These are phyloP conservation scores for Hydraecia micacea DNA, from an alignment of 2,888 invertebrate species.

Conservation along the genomic window DNA sequence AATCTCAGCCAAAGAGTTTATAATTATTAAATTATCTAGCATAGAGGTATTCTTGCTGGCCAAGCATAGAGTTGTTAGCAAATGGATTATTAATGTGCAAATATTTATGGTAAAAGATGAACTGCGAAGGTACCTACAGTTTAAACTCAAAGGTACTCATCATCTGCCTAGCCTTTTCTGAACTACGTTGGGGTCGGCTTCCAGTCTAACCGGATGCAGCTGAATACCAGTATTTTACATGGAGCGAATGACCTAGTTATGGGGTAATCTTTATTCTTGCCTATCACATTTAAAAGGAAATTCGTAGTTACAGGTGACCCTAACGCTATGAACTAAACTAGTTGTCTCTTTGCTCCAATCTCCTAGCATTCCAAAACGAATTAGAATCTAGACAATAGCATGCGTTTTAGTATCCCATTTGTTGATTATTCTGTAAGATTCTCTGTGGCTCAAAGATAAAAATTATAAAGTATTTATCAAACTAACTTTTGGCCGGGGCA, in stretches of 20 bases:
- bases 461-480: not conserved
- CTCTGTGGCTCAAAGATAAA: not conserved
- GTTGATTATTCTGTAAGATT: constrained; percentile 23
- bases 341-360: not conserved
- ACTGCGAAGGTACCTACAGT: not conserved
- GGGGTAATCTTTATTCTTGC: not conserved
- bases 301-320: not conserved
- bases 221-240: not conserved
- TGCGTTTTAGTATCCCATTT: constrained; percentile 5
- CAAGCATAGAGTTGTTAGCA: constrained; percentile 24
- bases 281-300: not conserved
- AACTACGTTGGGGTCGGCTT: not conserved
- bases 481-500: not conserved
- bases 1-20: not conserved
- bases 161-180: not conserved
- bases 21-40: not conserved
- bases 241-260: not conserved
- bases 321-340: not conserved
- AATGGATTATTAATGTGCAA: constrained; percentile 18
- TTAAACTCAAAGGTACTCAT: not conserved
- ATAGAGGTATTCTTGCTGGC: not conserved
- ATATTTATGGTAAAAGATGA: not conserved
- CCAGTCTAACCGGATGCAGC: not conserved
- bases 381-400: not conserved
- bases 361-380: not conserved